phyloP scores from a whole-genome alignment of 2,888 invertebrate genomes.

The Sminthurides aquaticus region DNA sequence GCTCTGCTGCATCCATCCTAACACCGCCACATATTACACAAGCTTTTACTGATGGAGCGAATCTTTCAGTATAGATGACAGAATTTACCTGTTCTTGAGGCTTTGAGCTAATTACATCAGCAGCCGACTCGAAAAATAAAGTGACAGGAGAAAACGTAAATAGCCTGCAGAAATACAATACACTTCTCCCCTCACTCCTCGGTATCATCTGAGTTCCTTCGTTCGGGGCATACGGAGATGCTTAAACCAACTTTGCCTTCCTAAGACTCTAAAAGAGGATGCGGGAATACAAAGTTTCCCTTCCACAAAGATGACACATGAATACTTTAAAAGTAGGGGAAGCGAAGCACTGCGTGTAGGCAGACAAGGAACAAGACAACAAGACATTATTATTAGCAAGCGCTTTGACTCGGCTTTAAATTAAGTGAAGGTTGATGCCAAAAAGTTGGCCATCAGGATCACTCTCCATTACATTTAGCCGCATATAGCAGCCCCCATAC shows the following conservation, averaged over 20 bases:
- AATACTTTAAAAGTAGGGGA: neutral
- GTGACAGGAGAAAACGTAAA: neutral
- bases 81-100: neutral
- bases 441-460: no score
- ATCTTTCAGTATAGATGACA: neutral
- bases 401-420: no score
- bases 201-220: neutral
- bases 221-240: neutral
- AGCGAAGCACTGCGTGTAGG: neutral
- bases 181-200: neutral
- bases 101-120: neutral
- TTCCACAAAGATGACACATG: no score
- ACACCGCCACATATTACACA: no score
- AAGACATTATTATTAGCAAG: neutral
- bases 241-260: no score
- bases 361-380: neutral
- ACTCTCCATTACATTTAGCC: no score
- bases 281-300: no score
- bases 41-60: no score
- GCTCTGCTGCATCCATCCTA: no score
- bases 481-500: no score
- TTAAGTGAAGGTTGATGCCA: neutral
- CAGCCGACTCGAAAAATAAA: neutral
- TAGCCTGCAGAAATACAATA: neutral
- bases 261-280: no score